Conservation (phyloP, 2,113 vertebrate genomes). For the Junco hyemalis region DNA sequence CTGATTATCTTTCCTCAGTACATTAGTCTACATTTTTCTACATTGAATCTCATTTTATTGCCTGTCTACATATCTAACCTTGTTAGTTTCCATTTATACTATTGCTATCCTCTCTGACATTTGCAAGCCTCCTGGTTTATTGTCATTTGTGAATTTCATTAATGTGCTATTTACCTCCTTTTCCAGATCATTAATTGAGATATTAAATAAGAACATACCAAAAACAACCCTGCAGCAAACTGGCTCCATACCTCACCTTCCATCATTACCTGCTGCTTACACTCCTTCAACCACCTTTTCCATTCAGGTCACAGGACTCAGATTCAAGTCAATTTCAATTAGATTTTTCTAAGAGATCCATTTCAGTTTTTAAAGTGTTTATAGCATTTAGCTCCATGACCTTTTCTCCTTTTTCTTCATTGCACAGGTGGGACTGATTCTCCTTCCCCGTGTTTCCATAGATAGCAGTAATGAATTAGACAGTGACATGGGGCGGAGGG, state of each 20-base stretch:
- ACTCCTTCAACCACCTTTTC: not conserved
- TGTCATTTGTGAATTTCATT: slow-evolving; percentile 69
- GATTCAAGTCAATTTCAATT: slow-evolving; percentile 6
- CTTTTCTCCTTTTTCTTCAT: not conserved
- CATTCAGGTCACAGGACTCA: not conserved
- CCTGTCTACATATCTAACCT: slow-evolving; percentile 48
- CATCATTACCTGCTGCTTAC: not conserved
- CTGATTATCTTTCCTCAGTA: slow-evolving; percentile 32
- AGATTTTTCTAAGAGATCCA: slow-evolving; percentile 1
- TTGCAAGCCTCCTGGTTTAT: slow-evolving; percentile 34
- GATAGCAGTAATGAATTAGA: not conserved
- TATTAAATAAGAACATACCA: slow-evolving; percentile 53
- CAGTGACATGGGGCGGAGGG: not conserved
- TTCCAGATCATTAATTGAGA: slow-evolving; percentile 69
- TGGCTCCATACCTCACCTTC: not conserved
- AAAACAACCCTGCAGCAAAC: not conserved
- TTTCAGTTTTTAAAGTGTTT: slow-evolving; percentile 5
- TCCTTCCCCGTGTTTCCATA: not conserved
- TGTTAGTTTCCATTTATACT: slow-evolving; percentile 39
- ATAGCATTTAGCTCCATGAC: not conserved
- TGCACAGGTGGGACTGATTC: not conserved
- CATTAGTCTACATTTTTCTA: slow-evolving; percentile 37
- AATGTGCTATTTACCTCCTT: slow-evolving; percentile 47
- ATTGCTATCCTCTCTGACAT: slow-evolving; percentile 10
- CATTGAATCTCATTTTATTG: slow-evolving; percentile 42